Base-by-base conservation (phyloP, 2,888 invertebrate species). In the Chalcosyrphus nemorum region DNA sequence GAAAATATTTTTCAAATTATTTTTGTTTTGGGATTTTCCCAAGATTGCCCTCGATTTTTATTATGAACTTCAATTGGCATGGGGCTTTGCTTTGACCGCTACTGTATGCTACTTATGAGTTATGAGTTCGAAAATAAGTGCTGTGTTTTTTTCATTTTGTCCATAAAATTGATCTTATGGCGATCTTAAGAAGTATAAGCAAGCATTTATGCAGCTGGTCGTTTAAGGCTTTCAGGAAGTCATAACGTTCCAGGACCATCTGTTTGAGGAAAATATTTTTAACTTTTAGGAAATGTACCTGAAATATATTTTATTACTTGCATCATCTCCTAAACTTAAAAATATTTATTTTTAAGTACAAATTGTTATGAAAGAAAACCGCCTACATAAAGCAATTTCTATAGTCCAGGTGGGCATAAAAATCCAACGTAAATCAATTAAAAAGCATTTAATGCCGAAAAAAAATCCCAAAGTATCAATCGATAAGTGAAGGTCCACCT, bases 41-140 rank as follows among this genome's bases (percentile, higher is more conserved):
- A 29, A 19, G 41, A 68, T 43, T 54, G 43, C 68, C 68, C 68
- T 54, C 29, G 68, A 24, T 50, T 50, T 5, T 13, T 15, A 65
- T 35, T 21, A 50, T 35, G 47, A 50, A 50, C 47, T 50, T 21
- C 2, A n/a, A 3, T 7, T 2, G 29, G 45, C 45, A 63, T 35
- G 63, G n/a, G n/a, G n/a, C n/a, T n/a, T 21, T 63, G 29, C 13
- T 32, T 32, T 9, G n/a, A 21, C 13, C 13, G 13, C 19, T 38
- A 38, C 21, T 2, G 21, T 13, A 38, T 3, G 38, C 11, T 38
- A 4, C 3, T 38, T 4, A 13, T 3, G 11, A 1, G 2, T 2
- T 11, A n/a, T 35, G 11, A 2, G 11, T 11, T 5, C 11, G 1
- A n/a, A 4, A 38, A 11, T 38, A 9, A 1, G 4, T 13, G 13